Evolutionary conservation across 2,888 invertebrate species (phyloP).

Genomic region (Ypsolopha sequella): DNA sequence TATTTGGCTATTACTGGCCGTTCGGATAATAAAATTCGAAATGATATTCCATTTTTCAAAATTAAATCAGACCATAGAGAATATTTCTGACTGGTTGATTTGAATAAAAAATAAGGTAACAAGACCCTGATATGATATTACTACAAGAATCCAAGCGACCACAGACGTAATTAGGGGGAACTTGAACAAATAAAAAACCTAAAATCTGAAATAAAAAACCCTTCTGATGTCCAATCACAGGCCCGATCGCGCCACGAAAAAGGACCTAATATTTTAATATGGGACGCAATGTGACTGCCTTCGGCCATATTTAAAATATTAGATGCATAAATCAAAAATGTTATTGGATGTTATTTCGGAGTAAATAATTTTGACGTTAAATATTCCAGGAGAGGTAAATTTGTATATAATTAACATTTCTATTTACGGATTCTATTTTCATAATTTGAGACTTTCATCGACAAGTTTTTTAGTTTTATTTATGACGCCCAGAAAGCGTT

Average conservation of each 20-base stretch:
- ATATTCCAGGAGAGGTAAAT: background rate
- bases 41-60: background rate
- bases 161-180: constrained; percentile 47
- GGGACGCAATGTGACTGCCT: constrained; percentile 33
- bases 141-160: constrained; percentile 30
- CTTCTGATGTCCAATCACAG: constrained; percentile 44
- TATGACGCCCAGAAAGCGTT: too few relatives aligned
- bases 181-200: constrained; percentile 25
- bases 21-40: background rate
- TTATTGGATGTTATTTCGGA: constrained; percentile 53
- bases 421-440: too few relatives aligned
- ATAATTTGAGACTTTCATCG: too few relatives aligned
- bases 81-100: too few relatives aligned
- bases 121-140: constrained; percentile 19
- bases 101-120: too few relatives aligned
- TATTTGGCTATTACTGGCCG: background rate
- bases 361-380: constrained; percentile 37
- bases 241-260: constrained; percentile 33
- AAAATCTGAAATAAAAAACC: constrained; percentile 32
- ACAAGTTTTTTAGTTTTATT: too few relatives aligned
- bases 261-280: constrained; percentile 21
- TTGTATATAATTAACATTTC: too few relatives aligned
- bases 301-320: constrained; percentile 62
- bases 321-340: constrained; percentile 59
- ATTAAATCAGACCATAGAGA: too few relatives aligned